phyloP scores from a whole-genome alignment of 2,797 vertebrate species.

The Podarcis lilfordi region DNA sequence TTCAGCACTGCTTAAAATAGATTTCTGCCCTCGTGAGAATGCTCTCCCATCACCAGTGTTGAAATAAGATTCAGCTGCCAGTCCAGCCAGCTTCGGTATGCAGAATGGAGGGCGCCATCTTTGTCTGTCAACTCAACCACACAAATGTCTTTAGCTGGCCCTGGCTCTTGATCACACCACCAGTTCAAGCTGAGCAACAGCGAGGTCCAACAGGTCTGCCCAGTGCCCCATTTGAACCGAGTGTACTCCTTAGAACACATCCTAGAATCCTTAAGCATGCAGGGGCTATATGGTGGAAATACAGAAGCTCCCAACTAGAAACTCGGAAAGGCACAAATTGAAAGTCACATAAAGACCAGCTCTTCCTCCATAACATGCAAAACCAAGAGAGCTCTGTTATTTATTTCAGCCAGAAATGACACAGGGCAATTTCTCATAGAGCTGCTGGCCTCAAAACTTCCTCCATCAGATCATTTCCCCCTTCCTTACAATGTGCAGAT shows the following conservation, averaged over 20 bases:
- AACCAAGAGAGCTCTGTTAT: neutral
- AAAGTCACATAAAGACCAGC: neutral
- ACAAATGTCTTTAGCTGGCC: no score
- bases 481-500: neutral
- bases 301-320: neutral
- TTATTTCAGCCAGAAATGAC: neutral
- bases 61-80: no score
- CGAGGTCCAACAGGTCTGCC: neutral
- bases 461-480: neutral
- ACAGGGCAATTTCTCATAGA: neutral
- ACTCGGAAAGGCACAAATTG: neutral
- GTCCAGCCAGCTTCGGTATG: no score
- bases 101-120: no score
- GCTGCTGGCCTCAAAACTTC: neutral
- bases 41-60: no score
- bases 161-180: no score
- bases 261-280: neutral
- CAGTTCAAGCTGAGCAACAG: neutral
- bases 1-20: no score
- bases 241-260: neutral
- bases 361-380: neutral
- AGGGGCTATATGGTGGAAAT: neutral
- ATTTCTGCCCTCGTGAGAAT: no score
- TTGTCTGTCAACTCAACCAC: no score
- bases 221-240: neutral